Evolutionary conservation across 2,888 invertebrate genomes (phyloP), one percentile per base, ranked within the genome.

Genomic region (Hanleya hanleyi): DNA sequence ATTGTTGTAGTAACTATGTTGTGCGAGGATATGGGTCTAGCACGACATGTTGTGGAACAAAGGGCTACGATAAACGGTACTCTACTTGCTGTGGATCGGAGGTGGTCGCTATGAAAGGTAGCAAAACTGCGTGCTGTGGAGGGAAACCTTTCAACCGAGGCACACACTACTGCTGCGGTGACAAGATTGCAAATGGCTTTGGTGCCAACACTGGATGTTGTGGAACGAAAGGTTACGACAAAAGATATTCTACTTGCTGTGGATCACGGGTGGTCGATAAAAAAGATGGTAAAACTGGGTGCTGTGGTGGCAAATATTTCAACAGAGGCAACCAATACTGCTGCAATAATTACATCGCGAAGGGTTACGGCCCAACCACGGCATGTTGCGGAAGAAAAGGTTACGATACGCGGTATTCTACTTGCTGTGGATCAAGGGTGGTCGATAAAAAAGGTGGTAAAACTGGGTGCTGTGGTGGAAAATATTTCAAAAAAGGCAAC

Each of bases 381-480:
- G 36, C 18, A 4, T 64, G 64, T 64, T 64, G 64, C 29, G 36
- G 38, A 37, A 64, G 15, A 15, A 15, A 26, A 18, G 36, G 64
- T 26, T 64, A 36, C 35, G 38, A 64, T 29, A 37, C 5, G n/a
- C 1, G 35, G 26, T 64, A 15, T n/a, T 37, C 12, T 22, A 18
- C 64, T n/a, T 37, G 38, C 22, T 37, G 38, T 37, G 22, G 36
- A 1, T 35, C 36, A 15, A 37, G n/a, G 22, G 38, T 64, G n/a
- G 64, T 64, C 22, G n/a, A 35, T n/a, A 64, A 37, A 22, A 18
- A n/a, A 9, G 38, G 64, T 12, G 26, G 15, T 3, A 15, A 35
- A 7, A 37, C 35, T 22, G 64, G 64, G 18, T 64, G 64, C 26
- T 64, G 64, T 26, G 64, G 64, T 36, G 36, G 38, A 18, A 64